Evolutionary conservation across 2,888 invertebrate genomes (phyloP).

Genomic region (Morpho deidamia): DNA sequence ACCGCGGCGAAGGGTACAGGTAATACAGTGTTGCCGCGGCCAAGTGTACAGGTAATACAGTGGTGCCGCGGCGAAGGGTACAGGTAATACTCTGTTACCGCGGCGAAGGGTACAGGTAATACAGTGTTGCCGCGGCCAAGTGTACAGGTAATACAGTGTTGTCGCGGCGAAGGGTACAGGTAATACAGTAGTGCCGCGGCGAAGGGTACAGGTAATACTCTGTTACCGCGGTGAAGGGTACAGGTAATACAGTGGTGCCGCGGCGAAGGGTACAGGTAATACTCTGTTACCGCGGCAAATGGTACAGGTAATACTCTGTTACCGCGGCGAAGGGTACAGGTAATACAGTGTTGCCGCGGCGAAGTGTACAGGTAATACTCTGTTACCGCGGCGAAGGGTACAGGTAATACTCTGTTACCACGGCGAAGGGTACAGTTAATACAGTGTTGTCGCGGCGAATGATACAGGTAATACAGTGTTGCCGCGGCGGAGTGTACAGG

Average conservation of each 20-base stretch:
- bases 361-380: no score
- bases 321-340: slow-evolving; percentile 58
- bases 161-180: slow-evolving; percentile 58
- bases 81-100: no score
- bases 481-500: slow-evolving; percentile 58
- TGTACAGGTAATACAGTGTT: slow-evolving; percentile 60
- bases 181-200: slow-evolving; percentile 55
- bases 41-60: slow-evolving; percentile 62
- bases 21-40: slow-evolving; percentile 55
- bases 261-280: slow-evolving; percentile 58
- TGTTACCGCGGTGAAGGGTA: slow-evolving; percentile 58
- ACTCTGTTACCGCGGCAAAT: slow-evolving; percentile 57
- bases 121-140: slow-evolving; percentile 57
- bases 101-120: slow-evolving; percentile 58
- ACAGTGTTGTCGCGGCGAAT: slow-evolving; percentile 54
- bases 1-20: slow-evolving; percentile 58
- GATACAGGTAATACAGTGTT: slow-evolving; percentile 63
- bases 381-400: slow-evolving; percentile 58
- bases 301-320: no score
- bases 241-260: slow-evolving; percentile 59
- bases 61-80: slow-evolving; percentile 58
- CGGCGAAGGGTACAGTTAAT: slow-evolving; percentile 58
- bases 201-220: no score
- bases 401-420: no score
- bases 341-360: slow-evolving; percentile 55